Percentiles rank a stretch among this genome's conserved stretches.
phyloP scores from a whole-genome alignment of 1,140 invertebrate genomes.

The Cotesia chilonis region DNA sequence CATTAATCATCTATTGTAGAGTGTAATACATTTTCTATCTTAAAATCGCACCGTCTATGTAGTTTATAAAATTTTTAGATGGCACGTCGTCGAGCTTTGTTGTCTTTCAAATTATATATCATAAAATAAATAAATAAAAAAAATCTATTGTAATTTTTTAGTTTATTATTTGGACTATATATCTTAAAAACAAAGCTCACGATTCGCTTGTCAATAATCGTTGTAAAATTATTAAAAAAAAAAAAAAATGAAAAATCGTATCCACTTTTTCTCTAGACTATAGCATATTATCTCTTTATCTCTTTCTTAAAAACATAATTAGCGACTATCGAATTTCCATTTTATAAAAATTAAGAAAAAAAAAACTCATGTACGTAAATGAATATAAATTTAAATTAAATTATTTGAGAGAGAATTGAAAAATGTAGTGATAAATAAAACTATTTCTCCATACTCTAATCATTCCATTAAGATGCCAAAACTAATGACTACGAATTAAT shows the following conservation, averaged over 20 bases:
- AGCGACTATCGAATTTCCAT: neutral
- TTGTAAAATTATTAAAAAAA: slow-evolving; percentile 38
- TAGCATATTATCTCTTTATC: slow-evolving; percentile 40
- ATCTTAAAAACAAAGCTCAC: slow-evolving; percentile 32
- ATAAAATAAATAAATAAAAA: neutral
- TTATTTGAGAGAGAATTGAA: slow-evolving; percentile 11
- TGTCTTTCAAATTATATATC: neutral
- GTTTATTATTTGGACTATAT: too few relatives aligned
- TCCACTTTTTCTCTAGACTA: slow-evolving; percentile 41
- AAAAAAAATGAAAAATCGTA: slow-evolving; percentile 33
- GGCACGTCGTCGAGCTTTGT: slow-evolving; percentile 37
- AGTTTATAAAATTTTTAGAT: slow-evolving; percentile 41
- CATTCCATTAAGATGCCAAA: slow-evolving; percentile 32
- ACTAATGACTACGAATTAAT: slow-evolving; percentile 21
- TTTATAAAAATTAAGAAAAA: neutral
- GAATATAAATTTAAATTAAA: neutral
- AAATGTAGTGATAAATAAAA: neutral
- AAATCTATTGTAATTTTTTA: too few relatives aligned
- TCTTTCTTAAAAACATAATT: slow-evolving; percentile 6
- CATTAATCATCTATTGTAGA: slow-evolving; percentile 43
- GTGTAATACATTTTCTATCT: slow-evolving; percentile 42
- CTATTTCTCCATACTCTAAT: slow-evolving; percentile 8
- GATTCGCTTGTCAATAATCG: slow-evolving; percentile 41
- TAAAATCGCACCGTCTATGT: slow-evolving; percentile 44
- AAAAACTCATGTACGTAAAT: neutral